A percentile compares a stretch with the other conserved stretches of the same genome.
Evolutionary conservation across 2,113 vertebrate genomes (phyloP).

Genomic region (Nothoprocta pentlandii): DNA sequence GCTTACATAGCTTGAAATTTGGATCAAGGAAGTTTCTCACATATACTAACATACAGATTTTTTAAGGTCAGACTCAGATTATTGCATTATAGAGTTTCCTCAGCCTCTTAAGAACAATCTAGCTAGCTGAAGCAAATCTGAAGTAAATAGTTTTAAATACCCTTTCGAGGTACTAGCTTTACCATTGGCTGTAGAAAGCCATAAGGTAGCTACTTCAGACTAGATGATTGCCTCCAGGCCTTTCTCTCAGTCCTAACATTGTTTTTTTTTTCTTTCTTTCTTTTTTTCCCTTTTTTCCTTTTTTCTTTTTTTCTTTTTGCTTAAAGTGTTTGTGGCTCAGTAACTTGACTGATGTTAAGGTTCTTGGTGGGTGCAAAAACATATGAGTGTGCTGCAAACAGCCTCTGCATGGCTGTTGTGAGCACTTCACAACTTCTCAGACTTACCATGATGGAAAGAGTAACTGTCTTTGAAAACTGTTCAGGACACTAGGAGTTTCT

Average conservation of each 20-base stretch:
- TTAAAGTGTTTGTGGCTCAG: neutral
- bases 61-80: neutral
- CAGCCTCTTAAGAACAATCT: neutral
- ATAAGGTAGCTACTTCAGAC: neutral
- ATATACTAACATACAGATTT: neutral
- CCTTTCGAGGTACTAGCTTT: neutral
- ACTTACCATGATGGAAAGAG: neutral
- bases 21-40: neutral
- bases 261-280: neutral
- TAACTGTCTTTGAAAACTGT: neutral
- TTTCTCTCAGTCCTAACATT: neutral
- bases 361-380: neutral
- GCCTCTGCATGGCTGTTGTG: too few species aligned
- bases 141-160: slow-evolving; percentile 15
- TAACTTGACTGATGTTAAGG: neutral
- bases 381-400: too few species aligned
- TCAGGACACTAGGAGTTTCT: neutral
- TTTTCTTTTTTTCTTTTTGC: neutral
- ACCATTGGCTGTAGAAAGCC: neutral
- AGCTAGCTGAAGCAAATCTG: neutral
- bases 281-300: neutral
- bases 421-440: too few species aligned
- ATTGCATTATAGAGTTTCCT: neutral
- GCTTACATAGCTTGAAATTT: neutral
- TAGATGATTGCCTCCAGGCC: rapidly evolving